Conservation (phyloP, 2,113 vertebrate genomes). For the Athene noctua region DNA sequence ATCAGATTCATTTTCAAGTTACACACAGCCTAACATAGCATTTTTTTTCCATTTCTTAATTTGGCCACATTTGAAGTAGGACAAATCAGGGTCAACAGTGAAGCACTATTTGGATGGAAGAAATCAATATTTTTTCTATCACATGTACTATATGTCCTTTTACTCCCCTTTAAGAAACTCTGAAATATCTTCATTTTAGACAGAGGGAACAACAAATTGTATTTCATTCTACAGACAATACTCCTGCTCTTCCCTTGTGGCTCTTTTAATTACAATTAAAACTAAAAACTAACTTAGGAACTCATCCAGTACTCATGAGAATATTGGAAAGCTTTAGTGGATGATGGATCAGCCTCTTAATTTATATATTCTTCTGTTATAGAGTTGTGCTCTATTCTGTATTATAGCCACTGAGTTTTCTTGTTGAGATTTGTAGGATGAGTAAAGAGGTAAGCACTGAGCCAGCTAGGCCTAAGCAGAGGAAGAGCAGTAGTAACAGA, state of each 20-base stretch:
- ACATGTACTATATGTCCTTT: not conserved
- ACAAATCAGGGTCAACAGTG: not conserved
- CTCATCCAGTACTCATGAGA: not conserved
- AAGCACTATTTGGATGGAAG: not conserved
- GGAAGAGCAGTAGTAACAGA: not conserved
- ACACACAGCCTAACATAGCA: not conserved
- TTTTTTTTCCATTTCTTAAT: not conserved
- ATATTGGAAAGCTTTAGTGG: not conserved
- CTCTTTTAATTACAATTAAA: not conserved
- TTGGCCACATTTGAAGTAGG: not conserved
- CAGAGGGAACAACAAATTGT: not conserved
- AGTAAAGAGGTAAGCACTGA: not conserved
- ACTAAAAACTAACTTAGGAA: not conserved
- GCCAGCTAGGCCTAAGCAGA: not conserved
- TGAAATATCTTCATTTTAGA: not conserved
- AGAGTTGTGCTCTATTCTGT: not conserved
- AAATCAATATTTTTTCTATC: not conserved
- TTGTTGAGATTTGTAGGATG: not conserved
- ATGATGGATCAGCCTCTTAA: not conserved
- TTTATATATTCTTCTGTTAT: not conserved
- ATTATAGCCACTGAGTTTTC: not conserved
- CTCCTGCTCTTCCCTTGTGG: not conserved
- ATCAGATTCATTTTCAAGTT: not conserved
- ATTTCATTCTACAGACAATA: not conserved
- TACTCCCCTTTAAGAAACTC: not conserved